A percentile compares a stretch with the other conserved stretches of the same genome.
Conservation (phyloP, 2,113 vertebrate genomes). For the Zootoca vivipara region DNA sequence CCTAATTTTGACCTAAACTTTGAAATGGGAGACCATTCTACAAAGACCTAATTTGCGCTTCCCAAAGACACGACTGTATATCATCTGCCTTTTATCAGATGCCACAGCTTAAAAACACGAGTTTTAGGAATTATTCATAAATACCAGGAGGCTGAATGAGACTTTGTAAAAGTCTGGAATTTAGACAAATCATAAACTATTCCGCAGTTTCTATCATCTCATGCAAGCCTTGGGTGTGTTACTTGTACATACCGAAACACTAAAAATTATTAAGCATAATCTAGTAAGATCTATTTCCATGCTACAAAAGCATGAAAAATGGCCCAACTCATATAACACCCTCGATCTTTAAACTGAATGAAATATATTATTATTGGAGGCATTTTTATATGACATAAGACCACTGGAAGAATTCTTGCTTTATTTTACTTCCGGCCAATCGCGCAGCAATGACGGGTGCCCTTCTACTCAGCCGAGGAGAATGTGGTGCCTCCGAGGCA, state of each 20-base stretch:
- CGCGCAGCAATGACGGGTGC: too few relatives aligned
- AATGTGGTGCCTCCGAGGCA: too few relatives aligned
- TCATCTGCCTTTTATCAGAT: background rate
- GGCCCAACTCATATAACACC: too few relatives aligned
- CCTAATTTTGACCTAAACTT: background rate
- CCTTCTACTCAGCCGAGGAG: too few relatives aligned
- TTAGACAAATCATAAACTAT: slow-evolving; percentile 32
- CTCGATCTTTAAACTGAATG: background rate
- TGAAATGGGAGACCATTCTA: background rate
- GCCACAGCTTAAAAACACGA: slow-evolving; percentile 30
- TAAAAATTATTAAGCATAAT: slow-evolving; percentile 27
- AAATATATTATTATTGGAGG: slow-evolving; percentile 14
- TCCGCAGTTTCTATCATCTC: slow-evolving; percentile 59
- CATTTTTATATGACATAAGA: background rate
- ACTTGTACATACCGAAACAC: slow-evolving; percentile 39
- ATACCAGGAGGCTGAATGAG: slow-evolving; percentile 41
- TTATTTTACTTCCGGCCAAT: too few relatives aligned
- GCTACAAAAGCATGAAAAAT: slow-evolving; percentile 4
- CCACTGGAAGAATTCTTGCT: background rate
- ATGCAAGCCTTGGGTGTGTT: slow-evolving; percentile 59
- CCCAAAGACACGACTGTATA: background rate
- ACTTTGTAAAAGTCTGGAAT: slow-evolving; percentile 56
- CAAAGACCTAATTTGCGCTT: slow-evolving; percentile 15
- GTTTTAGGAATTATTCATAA: slow-evolving; percentile 34
- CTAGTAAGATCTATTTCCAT: slow-evolving; percentile 23